A percentile compares a stretch with the other conserved stretches of the same genome.
phyloP scores from a whole-genome alignment of 2,888 invertebrate genomes.

The Lathronympha strigana region DNA sequence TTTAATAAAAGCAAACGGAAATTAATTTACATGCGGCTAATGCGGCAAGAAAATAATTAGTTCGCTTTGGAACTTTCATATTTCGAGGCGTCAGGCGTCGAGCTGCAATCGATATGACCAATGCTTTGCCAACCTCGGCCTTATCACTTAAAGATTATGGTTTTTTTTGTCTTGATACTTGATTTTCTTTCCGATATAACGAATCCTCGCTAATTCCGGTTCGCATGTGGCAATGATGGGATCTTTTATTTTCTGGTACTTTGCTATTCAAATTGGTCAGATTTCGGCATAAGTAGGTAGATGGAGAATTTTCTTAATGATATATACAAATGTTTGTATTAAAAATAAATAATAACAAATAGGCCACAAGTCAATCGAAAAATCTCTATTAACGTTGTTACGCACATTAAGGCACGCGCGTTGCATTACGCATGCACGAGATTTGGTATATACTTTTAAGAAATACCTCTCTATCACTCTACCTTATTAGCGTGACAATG shows the following conservation, averaged over 20 bases:
- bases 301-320: not conserved
- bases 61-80: slow-evolving; percentile 38
- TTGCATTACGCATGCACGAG: too few relatives aligned
- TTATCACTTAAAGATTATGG: not conserved
- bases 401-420: too few relatives aligned
- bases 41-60: slow-evolving; percentile 33
- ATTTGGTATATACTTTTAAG: too few relatives aligned
- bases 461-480: too few relatives aligned
- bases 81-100: slow-evolving; percentile 37
- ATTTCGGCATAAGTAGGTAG: slow-evolving; percentile 16
- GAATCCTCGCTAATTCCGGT: slow-evolving; percentile 68
- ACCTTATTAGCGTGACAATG: too few relatives aligned
- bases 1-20: slow-evolving; percentile 21
- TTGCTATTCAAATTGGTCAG: slow-evolving; percentile 29
- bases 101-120: slow-evolving; percentile 44
- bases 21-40: slow-evolving; percentile 33
- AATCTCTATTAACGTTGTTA: too few relatives aligned
- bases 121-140: not conserved
- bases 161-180: slow-evolving; percentile 52
- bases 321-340: too few relatives aligned
- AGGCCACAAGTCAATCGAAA: not conserved
- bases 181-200: slow-evolving; percentile 57
- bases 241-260: slow-evolving; percentile 70
- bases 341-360: not conserved
- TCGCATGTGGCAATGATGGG: slow-evolving; percentile 72